Conservation (phyloP, 2,113 vertebrate species). For the Colaptes auratus region DNA sequence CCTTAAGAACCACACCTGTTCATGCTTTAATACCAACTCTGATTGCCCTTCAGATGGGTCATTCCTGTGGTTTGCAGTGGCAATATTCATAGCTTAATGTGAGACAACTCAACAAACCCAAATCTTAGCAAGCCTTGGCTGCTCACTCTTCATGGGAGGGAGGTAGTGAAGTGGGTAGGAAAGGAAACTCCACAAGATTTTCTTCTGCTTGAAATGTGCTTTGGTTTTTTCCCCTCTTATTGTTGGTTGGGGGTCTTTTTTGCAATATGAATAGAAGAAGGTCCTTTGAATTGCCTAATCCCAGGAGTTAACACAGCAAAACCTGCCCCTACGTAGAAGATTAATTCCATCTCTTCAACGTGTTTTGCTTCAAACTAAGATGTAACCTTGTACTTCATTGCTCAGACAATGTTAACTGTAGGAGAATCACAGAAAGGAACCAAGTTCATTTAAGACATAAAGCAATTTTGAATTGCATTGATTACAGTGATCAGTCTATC, state of each 20-base stretch:
- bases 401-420: constrained; percentile 49
- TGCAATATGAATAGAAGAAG: accelerated
- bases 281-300: not conserved
- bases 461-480: constrained; percentile 68
- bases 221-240: not conserved
- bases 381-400: constrained; percentile 38
- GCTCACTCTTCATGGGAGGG: not conserved
- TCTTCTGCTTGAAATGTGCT: not conserved
- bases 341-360: not conserved
- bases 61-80: too few species aligned
- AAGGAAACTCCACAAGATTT: not conserved
- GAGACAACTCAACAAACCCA: not conserved
- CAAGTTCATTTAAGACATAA: constrained; percentile 57
- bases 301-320: not conserved
- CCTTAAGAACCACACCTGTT: not conserved
- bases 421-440: constrained; percentile 49
- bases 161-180: not conserved
- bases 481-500: constrained; percentile 75
- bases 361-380: not conserved
- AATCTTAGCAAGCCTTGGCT: not conserved
- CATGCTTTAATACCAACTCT: not conserved
- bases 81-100: not conserved
- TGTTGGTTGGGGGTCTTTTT: not conserved
- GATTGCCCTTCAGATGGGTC: not conserved
- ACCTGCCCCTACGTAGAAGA: not conserved